Evolutionary conservation across 2,113 vertebrate genomes (phyloP).

Genomic region (Arizona elegans): DNA sequence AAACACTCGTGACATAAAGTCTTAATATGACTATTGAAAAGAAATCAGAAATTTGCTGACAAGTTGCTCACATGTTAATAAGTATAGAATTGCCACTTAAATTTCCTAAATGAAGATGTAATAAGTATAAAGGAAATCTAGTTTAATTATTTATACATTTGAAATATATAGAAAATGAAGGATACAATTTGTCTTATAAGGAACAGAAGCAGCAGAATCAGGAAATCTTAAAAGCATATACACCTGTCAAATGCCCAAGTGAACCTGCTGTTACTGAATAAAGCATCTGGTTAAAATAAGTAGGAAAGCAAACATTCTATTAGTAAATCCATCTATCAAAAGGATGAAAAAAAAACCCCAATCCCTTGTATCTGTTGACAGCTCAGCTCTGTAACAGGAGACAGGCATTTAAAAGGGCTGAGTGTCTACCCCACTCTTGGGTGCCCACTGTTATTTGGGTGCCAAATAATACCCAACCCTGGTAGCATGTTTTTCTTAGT

Average conservation of each 20-base stretch:
- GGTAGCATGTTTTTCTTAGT: background rate
- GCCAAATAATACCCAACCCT: background rate
- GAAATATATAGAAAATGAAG: background rate
- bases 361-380: background rate
- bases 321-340: background rate
- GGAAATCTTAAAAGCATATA: background rate
- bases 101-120: background rate
- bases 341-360: background rate
- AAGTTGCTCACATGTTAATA: background rate
- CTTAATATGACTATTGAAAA: background rate
- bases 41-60: background rate
- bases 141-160: background rate
- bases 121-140: background rate
- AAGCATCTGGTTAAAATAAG: background rate
- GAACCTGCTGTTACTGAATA: background rate
- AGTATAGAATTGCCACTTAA: background rate
- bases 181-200: background rate
- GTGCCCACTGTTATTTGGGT: too few species aligned
- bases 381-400: background rate
- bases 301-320: background rate
- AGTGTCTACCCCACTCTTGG: background rate
- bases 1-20: too few species aligned
- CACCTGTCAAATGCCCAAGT: background rate
- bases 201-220: background rate
- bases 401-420: background rate